Evolutionary conservation across 2,888 invertebrate species (phyloP).

Genomic region (Ophion obscuratus): DNA sequence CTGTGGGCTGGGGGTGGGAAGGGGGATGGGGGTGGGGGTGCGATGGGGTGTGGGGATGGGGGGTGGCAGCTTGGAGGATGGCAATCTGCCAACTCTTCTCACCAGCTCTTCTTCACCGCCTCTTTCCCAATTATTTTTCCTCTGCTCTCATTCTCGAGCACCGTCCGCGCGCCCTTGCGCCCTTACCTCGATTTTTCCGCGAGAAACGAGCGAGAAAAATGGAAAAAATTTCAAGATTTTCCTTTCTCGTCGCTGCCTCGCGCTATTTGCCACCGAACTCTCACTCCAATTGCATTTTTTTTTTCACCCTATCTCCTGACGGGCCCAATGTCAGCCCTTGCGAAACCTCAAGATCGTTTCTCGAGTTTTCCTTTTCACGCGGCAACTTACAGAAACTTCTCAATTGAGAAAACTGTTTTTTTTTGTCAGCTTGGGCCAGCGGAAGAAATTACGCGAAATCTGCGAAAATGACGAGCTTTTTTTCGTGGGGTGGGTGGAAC

Average conservation of each 20-base stretch:
- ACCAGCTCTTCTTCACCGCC: constrained; percentile 14
- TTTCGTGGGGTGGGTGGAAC: too few relatives aligned
- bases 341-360: neutral
- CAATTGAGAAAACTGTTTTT: too few relatives aligned
- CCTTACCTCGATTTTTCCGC: neutral
- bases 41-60: neutral
- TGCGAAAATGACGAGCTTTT: too few relatives aligned
- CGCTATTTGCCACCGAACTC: neutral
- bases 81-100: constrained; percentile 70
- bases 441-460: too few relatives aligned
- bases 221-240: neutral
- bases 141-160: neutral
- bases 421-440: too few relatives aligned
- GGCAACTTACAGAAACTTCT: too few relatives aligned
- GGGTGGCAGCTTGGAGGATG: constrained; percentile 52
- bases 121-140: constrained; percentile 42
- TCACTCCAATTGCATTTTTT: neutral
- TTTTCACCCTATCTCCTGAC: neutral
- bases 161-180: neutral
- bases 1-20: too few relatives aligned
- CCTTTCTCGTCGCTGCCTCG: constrained; percentile 9
- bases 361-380: too few relatives aligned
- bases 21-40: too few relatives aligned
- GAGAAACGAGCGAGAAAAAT: neutral
- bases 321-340: neutral